A percentile compares a stretch with the other conserved stretches of the same genome.
Evolutionary conservation across 2,113 vertebrate genomes (phyloP).

Genomic region (Rattus rattus): DNA sequence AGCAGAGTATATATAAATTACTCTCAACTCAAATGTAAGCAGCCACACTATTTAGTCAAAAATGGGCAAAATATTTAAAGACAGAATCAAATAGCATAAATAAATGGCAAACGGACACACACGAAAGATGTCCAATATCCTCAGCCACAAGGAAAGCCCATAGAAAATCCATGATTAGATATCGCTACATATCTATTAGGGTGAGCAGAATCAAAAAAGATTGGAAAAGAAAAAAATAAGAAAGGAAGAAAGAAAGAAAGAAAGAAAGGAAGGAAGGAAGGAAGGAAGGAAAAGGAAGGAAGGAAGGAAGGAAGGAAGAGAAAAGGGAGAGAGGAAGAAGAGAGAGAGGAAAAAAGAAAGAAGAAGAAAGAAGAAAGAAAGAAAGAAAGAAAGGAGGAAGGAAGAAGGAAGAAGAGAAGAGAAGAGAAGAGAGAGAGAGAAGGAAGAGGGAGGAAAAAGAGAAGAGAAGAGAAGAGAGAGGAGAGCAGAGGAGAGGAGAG

Average conservation of each 20-base stretch:
- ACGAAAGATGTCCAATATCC: background rate
- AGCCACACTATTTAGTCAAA: background rate
- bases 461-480: no score
- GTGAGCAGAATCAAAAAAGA: background rate
- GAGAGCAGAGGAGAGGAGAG: no score
- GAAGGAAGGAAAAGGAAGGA: no score
- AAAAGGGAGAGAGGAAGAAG: no score
- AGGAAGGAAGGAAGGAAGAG: no score
- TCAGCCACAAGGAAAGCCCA: background rate
- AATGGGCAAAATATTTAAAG: background rate
- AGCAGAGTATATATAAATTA: background rate
- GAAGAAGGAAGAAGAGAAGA: no score
- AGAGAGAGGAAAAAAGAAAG: no score
- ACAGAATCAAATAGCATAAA: background rate
- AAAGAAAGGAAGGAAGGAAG: no score
- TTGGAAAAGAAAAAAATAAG: background rate
- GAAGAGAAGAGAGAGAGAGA: no score
- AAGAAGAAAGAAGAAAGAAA: no score
- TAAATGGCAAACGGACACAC: background rate
- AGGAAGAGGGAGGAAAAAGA: no score
- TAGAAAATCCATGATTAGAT: background rate
- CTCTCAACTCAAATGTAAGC: background rate
- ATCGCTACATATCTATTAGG: background rate
- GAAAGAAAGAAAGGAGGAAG: no score
- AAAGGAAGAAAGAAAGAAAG: background rate